Evolutionary conservation across 1,140 invertebrate genomes (phyloP).

Genomic region (Sycobia sp.): DNA sequence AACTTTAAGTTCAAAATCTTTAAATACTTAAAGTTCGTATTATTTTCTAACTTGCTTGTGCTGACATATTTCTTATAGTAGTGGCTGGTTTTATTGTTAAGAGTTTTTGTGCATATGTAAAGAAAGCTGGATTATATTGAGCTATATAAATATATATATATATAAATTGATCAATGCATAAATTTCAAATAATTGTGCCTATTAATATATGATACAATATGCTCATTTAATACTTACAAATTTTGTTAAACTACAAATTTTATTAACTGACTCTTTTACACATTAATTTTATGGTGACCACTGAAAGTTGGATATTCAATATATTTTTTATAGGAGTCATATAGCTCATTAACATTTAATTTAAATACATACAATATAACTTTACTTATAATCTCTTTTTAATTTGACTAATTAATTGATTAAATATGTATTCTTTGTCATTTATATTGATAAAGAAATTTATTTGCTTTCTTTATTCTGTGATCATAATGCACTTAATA

Average conservation of each 20-base stretch:
- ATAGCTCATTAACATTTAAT: too few species aligned
- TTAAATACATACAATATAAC: too few species aligned
- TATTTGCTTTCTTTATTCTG: too few species aligned
- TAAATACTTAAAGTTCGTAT: constrained; percentile 19
- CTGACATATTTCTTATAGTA: constrained; percentile 46
- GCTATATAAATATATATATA: constrained; percentile 5
- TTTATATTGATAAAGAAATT: too few species aligned
- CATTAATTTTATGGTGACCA: constrained; percentile 24
- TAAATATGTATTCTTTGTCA: too few species aligned
- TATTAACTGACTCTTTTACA: not conserved
- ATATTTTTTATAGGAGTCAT: not conserved
- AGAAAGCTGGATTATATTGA: constrained; percentile 21
- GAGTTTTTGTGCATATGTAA: constrained; percentile 17
- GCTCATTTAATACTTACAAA: constrained; percentile 31
- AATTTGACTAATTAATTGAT: too few species aligned
- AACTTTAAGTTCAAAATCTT: constrained; percentile 29
- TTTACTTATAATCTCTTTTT: too few species aligned
- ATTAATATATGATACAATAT: not conserved
- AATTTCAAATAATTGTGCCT: constrained; percentile 26
- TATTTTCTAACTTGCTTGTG: constrained; percentile 27
- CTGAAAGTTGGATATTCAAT: constrained; percentile 25
- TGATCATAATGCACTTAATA: too few species aligned
- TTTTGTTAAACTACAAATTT: not conserved
- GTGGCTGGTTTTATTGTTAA: constrained; percentile 46
- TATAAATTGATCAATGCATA: constrained; percentile 33